Percentiles rank a stretch among this genome's conserved stretches.
Conservation (phyloP, 2,888 invertebrate species). For the Eledona agricola region DNA sequence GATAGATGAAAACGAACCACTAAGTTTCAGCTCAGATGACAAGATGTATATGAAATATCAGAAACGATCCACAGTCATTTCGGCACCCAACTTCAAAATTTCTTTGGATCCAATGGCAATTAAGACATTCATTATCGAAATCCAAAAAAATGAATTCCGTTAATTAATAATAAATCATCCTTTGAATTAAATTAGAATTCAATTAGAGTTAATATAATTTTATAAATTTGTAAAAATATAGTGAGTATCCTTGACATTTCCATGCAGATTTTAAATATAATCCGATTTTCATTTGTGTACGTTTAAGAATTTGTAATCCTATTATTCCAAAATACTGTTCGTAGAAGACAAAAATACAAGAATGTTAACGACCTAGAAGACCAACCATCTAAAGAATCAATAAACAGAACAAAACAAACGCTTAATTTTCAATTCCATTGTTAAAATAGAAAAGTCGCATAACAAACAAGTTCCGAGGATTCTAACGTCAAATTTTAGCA, state of each 20-base stretch:
- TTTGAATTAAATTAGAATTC: no score
- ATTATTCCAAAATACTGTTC: no score
- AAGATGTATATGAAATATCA: conserved; percentile 2
- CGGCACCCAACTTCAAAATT: conserved; percentile 15
- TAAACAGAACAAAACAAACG: conserved; percentile 63
- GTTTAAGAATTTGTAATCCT: no score
- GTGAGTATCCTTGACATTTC: no score
- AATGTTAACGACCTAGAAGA: no score
- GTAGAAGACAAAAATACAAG: no score
- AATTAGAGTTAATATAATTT: no score
- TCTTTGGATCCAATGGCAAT: conserved; percentile 47
- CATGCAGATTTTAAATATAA: no score
- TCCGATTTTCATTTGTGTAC: no score
- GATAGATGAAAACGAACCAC: conserved; percentile 60
- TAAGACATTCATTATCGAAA: conserved; percentile 28
- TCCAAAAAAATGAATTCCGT: conserved; percentile 13
- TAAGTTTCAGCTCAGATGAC: conserved; percentile 15
- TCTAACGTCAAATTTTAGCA: conserved; percentile 10
- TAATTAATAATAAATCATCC: no score
- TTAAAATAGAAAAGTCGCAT: conserved; percentile 1
- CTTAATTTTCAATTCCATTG: conserved; percentile 12
- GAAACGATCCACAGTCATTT: conserved; percentile 14
- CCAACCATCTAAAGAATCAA: no score
- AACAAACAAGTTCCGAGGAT: conserved; percentile 14
- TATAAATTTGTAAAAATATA: no score